Base-by-base conservation (phyloP, 2,888 invertebrate species). In the Magallana nippona region DNA sequence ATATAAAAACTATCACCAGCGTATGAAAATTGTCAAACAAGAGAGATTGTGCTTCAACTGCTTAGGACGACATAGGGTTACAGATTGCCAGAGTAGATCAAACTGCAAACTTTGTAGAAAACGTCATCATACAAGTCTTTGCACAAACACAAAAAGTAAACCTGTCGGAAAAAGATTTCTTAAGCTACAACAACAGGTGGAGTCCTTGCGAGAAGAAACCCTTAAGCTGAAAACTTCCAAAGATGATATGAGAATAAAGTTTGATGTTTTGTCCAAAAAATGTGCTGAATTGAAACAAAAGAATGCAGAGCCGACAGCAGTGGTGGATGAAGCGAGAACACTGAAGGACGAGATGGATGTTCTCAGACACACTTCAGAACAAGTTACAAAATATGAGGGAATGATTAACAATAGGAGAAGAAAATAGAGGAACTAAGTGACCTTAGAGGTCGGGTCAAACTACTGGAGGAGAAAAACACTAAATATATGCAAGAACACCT, bases 381-480 rank as follows among this genome's bases (percentile, higher is more conserved):
- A 98, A 95, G 97, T 94, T 94, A 97, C 71, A 95, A 96, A 97
- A 80, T 96, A 97, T 89, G 98, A 99, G 94, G 95, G 96, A 0
- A 96, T 97, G 17, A 96, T 98, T 83, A 97, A 97, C 56, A 97
- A 97, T 98, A 98, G 93, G 98, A 98, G 94, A 98, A 98, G 93
- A 97, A 98, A 94, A 0, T 90, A 94, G 98, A 99, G 94, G 98
- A 98, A 91, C 96, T 97, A 92, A 97, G 97, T 82, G 98, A 98
- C 92, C 94, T 98, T 44, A 96, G 97, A 93, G 96, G 97, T 90
- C 98, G 98, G 94, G 94, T 96, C 62, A 98, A 98, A 93, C 95
- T 97, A 87, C 94, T 98, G 10, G 98, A 98, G 94, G 97, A 98
- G 83, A 97, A 98, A 91, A 98, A 98, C 94, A 96, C 97, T 19